These are phyloP conservation scores for Periophthalmus magnuspinnatus DNA, from an alignment of 2,797 vertebrate genomes.

Conservation along the genomic window DNA sequence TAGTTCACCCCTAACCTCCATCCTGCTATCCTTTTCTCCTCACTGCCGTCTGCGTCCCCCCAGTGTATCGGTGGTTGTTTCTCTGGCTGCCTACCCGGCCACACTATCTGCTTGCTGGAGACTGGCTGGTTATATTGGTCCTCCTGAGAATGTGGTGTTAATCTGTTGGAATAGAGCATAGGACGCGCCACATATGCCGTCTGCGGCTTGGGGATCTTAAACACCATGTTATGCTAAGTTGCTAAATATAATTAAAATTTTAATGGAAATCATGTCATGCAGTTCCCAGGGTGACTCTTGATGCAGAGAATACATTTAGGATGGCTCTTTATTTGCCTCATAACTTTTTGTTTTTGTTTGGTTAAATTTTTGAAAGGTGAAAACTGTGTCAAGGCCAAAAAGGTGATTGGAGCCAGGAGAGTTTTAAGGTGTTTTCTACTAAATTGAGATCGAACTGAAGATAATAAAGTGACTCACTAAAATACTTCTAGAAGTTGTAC, in stretches of 20 bases:
- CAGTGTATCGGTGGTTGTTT: constrained; percentile 42
- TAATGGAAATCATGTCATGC: constrained; percentile 75
- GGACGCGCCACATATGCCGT: constrained; percentile 46
- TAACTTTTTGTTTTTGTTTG: too few species aligned
- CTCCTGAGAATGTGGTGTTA: constrained; percentile 20
- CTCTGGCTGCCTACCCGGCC: constrained; percentile 16
- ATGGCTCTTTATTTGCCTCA: constrained; percentile 19
- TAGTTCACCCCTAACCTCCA: constrained; percentile 48
- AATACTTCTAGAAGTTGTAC: too few species aligned
- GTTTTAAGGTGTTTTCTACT: too few species aligned
- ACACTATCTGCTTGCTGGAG: constrained; percentile 34
- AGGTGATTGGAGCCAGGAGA: too few species aligned
- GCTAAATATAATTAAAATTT: constrained; percentile 76
- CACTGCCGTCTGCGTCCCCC: constrained; percentile 29
- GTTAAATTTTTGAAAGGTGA: too few species aligned
- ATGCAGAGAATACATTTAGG: constrained; percentile 49
- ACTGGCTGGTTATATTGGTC: constrained; percentile 34
- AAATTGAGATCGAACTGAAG: too few species aligned
- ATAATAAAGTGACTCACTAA: too few species aligned
- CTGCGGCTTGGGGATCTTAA: constrained; percentile 49
- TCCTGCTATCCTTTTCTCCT: constrained; percentile 26
- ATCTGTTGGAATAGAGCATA: constrained; percentile 27
- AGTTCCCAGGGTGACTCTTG: constrained; percentile 63
- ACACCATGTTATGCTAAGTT: constrained; percentile 66
- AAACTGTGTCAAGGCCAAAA: too few species aligned